phyloP scores from a whole-genome alignment of 2,113 vertebrate species.

The Malaclemys terrapin region DNA sequence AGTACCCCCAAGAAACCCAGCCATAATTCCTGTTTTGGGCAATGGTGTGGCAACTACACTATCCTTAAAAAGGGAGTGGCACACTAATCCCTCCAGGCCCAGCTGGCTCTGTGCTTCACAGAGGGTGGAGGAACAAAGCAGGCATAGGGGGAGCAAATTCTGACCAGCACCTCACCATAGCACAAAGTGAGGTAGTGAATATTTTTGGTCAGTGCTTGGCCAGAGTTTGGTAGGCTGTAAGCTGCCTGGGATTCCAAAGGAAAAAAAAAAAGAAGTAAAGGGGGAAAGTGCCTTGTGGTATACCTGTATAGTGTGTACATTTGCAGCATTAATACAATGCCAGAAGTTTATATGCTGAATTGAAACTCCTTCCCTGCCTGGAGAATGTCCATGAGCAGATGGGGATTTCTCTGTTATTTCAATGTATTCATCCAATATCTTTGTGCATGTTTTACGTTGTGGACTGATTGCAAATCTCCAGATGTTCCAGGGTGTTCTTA shows the following conservation, averaged over 20 bases:
- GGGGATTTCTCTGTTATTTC: not conserved
- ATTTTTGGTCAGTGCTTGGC: not conserved
- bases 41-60: not conserved
- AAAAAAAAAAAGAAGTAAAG: not conserved
- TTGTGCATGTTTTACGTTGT: not conserved
- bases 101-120: not conserved
- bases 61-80: not conserved
- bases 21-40: not conserved
- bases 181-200: not conserved
- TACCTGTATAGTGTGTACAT: rapidly evolving
- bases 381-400: not conserved
- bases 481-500: not conserved
- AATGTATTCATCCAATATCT: not conserved
- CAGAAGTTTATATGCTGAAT: not conserved
- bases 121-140: not conserved
- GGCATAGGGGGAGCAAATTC: not conserved
- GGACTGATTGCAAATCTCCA: not conserved
- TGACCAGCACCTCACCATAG: not conserved
- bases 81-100: not conserved
- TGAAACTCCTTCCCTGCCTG: not conserved
- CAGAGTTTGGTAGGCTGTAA: not conserved
- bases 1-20: not conserved
- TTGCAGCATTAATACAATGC: not conserved
- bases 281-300: not conserved
- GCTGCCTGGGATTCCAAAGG: not conserved